Percentiles rank a stretch among this genome's conserved stretches.
Evolutionary conservation across 2,888 invertebrate genomes (phyloP).

Genomic region (Spilarctia lutea): DNA sequence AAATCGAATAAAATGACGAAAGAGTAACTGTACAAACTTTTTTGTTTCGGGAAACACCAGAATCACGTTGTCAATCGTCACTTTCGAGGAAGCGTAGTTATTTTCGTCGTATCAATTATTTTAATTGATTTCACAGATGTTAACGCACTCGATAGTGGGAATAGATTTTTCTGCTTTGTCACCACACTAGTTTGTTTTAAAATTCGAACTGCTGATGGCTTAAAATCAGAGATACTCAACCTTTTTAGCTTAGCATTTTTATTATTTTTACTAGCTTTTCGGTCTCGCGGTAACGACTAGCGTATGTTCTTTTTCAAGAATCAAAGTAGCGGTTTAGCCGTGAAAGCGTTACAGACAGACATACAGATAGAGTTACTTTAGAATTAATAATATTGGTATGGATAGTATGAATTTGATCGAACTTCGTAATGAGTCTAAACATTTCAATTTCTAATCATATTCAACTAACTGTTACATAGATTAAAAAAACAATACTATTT

Average conservation of each 20-base stretch:
- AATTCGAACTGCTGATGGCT: conserved; percentile 4
- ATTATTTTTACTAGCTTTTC: too few species aligned
- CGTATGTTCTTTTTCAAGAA: too few species aligned
- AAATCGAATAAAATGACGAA: conserved; percentile 31
- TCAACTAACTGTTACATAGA: neutral
- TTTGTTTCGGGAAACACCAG: conserved; percentile 69
- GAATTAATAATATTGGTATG: too few species aligned
- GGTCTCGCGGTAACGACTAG: too few species aligned
- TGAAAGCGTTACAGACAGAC: too few species aligned
- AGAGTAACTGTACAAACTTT: conserved; percentile 29
- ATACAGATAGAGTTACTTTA: too few species aligned
- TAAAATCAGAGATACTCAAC: neutral
- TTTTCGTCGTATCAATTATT: conserved; percentile 82
- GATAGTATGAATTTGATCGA: neutral
- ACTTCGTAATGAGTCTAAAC: neutral
- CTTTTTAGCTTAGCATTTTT: neutral
- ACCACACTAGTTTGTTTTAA: conserved; percentile 44
- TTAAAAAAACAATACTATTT: neutral
- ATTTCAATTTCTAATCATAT: neutral
- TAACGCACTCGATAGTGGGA: conserved; percentile 51
- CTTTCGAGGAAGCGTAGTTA: conserved; percentile 75
- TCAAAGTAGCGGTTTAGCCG: too few species aligned
- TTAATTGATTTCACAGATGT: conserved; percentile 83
- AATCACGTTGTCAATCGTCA: conserved; percentile 76
- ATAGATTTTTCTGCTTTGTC: conserved; percentile 57